Conservation (phyloP, 2,113 vertebrate species). For the Ahaetulla prasina region DNA sequence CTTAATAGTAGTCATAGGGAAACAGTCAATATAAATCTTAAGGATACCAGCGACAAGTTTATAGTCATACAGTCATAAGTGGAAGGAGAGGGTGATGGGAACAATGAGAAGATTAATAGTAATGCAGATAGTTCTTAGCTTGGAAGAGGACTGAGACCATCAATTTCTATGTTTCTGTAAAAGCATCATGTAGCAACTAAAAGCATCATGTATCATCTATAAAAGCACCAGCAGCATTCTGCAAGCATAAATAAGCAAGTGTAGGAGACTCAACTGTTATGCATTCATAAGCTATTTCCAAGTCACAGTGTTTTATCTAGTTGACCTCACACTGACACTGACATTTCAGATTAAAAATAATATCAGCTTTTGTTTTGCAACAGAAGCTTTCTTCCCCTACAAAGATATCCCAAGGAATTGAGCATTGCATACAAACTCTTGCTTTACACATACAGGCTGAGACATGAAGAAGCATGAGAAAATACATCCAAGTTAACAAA, state of each 20-base stretch:
- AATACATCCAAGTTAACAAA: rapidly evolving
- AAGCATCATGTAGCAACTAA: background rate
- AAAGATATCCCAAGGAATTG: background rate
- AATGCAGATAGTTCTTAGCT: background rate
- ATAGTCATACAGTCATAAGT: too few relatives aligned
- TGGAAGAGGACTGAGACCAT: background rate
- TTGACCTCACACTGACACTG: rapidly evolving
- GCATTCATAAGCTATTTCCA: background rate
- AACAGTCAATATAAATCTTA: too few relatives aligned
- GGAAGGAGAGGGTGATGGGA: too few relatives aligned
- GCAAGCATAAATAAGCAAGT: constrained; percentile 1
- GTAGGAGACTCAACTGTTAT: background rate
- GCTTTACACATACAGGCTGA: background rate
- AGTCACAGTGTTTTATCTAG: background rate
- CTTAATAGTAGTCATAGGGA: too few relatives aligned
- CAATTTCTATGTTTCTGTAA: background rate
- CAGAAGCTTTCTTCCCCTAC: rapidly evolving
- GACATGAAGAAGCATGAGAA: rapidly evolving
- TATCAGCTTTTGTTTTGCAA: background rate
- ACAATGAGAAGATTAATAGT: too few relatives aligned
- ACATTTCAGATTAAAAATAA: background rate
- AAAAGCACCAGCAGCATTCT: background rate
- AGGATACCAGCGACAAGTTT: too few relatives aligned
- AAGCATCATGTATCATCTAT: background rate
- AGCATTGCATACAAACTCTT: background rate